phyloP scores from a whole-genome alignment of 2,113 vertebrate genomes.

The Sylvia atricapilla region DNA sequence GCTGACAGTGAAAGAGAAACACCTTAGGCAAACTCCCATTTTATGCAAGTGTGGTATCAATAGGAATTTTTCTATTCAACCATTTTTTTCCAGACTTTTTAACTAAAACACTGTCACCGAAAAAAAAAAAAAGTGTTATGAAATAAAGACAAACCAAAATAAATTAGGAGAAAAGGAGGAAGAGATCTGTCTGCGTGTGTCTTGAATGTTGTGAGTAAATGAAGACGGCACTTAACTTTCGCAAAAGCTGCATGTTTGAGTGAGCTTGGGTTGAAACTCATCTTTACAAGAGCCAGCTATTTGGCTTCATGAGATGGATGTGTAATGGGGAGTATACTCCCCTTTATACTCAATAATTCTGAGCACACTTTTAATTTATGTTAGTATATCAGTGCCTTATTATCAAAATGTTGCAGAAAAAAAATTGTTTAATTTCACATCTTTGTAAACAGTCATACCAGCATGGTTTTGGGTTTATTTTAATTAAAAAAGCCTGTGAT shows the following conservation, averaged over 20 bases:
- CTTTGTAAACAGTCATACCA: not conserved
- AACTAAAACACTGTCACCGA: not conserved
- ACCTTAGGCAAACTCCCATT: not conserved
- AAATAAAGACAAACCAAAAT: not conserved
- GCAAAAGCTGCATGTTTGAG: not conserved
- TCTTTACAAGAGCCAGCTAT: accelerated
- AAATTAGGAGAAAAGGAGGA: not conserved
- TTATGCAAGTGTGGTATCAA: not conserved
- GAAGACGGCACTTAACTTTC: not conserved
- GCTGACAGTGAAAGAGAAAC: not conserved
- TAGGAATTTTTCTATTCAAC: not conserved
- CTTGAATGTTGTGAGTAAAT: not conserved
- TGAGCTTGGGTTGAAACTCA: not conserved
- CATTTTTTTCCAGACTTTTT: not conserved
- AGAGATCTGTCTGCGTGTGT: not conserved
- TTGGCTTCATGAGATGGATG: not conserved
- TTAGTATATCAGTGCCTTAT: not conserved
- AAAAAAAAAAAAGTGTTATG: not conserved
- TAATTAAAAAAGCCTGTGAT: not conserved
- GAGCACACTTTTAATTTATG: not conserved
- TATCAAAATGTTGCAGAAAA: not conserved
- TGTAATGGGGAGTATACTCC: accelerated
- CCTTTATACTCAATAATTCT: not conserved
- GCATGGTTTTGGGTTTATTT: not conserved
- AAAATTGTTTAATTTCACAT: not conserved